These are phyloP conservation scores for Cuniculus paca DNA, from an alignment of 2,797 vertebrate genomes.

Conservation along the genomic window DNA sequence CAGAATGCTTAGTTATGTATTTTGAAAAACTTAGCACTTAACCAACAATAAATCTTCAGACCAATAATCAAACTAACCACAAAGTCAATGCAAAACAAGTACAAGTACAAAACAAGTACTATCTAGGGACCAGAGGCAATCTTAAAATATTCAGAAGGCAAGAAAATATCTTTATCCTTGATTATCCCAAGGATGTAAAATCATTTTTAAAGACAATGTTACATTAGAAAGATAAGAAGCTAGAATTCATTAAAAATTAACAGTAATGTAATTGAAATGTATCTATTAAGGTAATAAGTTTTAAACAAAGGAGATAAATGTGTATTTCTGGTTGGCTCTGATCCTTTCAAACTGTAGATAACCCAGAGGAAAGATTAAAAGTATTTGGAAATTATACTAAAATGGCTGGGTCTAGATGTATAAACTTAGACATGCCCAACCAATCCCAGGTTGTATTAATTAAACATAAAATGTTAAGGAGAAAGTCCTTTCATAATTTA, in stretches of 20 bases:
- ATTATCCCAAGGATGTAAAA: not conserved
- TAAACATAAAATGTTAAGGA: not conserved
- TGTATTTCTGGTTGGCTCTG: conserved; percentile 21
- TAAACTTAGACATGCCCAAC: not conserved
- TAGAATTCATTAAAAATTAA: conserved; percentile 64
- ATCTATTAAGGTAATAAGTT: conserved; percentile 36
- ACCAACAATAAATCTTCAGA: not conserved
- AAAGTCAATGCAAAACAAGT: conserved; percentile 56
- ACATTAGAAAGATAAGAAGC: conserved; percentile 57
- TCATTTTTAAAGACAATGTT: conserved; percentile 39
- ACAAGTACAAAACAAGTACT: conserved; percentile 11
- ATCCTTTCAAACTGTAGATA: conserved; percentile 25
- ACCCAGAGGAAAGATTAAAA: not conserved
- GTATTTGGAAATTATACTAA: not conserved
- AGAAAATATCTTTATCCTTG: not conserved
- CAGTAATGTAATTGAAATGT: conserved; percentile 33
- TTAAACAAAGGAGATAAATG: conserved; percentile 52
- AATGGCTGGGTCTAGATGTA: not conserved
- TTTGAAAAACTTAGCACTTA: conserved; percentile 57
- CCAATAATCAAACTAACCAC: conserved; percentile 48
- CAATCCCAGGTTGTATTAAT: not conserved
- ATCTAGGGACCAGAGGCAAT: not conserved
- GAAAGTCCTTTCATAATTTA: not conserved
- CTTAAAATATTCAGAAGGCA: conserved; percentile 49
- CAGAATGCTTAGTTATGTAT: conserved; percentile 41